Conservation (phyloP, 1,140 invertebrate species). For the Carcinoscorpius rotundicauda region DNA sequence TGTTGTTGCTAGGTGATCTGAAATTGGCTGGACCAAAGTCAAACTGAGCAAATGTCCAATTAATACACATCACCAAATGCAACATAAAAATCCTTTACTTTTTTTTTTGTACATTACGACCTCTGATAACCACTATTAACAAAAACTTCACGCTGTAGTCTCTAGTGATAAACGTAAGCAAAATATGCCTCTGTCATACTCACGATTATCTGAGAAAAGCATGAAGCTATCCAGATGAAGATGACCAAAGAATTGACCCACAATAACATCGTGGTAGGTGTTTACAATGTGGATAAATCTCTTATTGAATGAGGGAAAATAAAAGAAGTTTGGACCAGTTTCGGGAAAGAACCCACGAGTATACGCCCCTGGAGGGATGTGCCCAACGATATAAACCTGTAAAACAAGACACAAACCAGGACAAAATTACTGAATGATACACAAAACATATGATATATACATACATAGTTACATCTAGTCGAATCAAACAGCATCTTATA, state of each 20-base stretch:
- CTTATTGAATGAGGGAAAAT: slow-evolving; percentile 26
- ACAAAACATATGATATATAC: too few species aligned
- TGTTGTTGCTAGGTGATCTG: too few species aligned
- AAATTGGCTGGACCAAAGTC: too few species aligned
- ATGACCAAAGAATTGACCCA: slow-evolving; percentile 85
- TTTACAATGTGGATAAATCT: slow-evolving; percentile 55
- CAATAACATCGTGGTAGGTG: slow-evolving; percentile 60
- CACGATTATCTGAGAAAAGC: slow-evolving; percentile 62
- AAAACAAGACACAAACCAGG: slow-evolving; percentile 21
- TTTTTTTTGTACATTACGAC: too few species aligned
- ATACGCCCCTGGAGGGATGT: slow-evolving; percentile 74
- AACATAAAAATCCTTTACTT: too few species aligned
- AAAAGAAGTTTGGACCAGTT: slow-evolving; percentile 47
- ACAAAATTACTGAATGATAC: not conserved
- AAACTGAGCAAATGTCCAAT: too few species aligned
- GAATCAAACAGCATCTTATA: not conserved
- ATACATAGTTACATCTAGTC: not conserved
- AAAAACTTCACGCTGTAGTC: too few species aligned
- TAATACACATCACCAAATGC: too few species aligned
- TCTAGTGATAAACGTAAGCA: too few species aligned
- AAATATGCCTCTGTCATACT: slow-evolving; percentile 8
- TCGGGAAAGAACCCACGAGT: slow-evolving; percentile 51
- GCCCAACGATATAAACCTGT: slow-evolving; percentile 78
- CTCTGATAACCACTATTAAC: too few species aligned
- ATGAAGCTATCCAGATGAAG: slow-evolving; percentile 81